Base-by-base conservation (phyloP, 2,888 invertebrate species). In the Ecdyonurus torrentis region DNA sequence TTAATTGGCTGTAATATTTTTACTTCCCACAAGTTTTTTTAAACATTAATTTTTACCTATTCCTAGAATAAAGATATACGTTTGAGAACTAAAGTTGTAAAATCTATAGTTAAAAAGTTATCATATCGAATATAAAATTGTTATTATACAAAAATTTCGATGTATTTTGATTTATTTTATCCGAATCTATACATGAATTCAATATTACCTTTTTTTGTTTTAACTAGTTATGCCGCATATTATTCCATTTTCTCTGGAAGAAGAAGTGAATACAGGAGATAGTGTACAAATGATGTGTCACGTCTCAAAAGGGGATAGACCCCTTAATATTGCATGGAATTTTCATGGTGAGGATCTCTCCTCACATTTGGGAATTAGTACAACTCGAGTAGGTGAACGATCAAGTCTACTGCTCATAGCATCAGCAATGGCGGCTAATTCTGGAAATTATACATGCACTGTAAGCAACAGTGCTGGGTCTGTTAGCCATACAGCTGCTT, bases 371-470 rank as follows among this genome's bases (percentile, higher is more conserved):
- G 73, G 76, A 23, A 73, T 74, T 53, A 71, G 74, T 59, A 72
- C 74, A 37, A 70, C 71, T 23, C 72, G 71, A 68, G 70, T 69
- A 59, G 74, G 75, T 23, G 72, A 70, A 66, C 77, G 76, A 67
- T 72, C 85, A 68, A 72, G 68, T 65, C 67, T 70, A 59, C 65
- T 72, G 61, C 68, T 69, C 3, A 71, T 71, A 59, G 65, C 66
- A 58, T 66, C 67, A 7, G 69, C 69, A 25, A 50, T 25, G 24
- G 52, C 61, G 10, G 52, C 24, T 62, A 60, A 84, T 70, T 81
- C 81, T 67, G 84, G 84, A 64, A 81, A 82, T 74, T 84, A 83
- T 73, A 83, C 82, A 65, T 84, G 84, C 73, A 78, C 79, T 70
- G 83, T 81, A 58, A 80, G 79, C 72, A 85, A 86, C 72, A 76